A percentile compares a stretch with the other conserved stretches of the same genome.
Conservation (phyloP, 35 echinoderm and acorn worm genomes). For the Anneissia japonica region DNA sequence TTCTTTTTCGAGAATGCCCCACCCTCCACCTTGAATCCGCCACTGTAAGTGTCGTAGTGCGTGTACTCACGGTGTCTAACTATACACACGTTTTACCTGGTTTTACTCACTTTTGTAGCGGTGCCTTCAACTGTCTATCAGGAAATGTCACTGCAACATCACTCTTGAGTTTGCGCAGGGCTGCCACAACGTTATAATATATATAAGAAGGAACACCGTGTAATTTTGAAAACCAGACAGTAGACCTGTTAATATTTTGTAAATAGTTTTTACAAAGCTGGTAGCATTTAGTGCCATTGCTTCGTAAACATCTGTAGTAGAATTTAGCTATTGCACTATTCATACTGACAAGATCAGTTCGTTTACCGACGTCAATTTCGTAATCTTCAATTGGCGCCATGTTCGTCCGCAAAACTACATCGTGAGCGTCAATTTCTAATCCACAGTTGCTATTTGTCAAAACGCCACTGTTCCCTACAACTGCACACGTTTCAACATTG, state of each 20-base stretch:
- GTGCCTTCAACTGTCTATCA: background rate
- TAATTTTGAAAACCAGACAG: background rate
- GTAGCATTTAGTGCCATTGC: background rate
- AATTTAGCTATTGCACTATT: conserved; percentile 8
- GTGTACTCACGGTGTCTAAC: no score
- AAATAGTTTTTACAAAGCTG: background rate
- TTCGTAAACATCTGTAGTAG: background rate
- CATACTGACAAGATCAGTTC: conserved; percentile 28
- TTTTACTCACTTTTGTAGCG: background rate
- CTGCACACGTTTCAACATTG: conserved; percentile 28
- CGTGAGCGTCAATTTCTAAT: conserved; percentile 31
- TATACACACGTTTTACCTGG: no score
- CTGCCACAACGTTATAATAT: background rate
- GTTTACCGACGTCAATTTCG: conserved; percentile 29
- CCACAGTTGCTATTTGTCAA: conserved; percentile 48
- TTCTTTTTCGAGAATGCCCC: no score
- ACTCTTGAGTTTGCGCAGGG: background rate
- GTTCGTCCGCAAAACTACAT: conserved; percentile 54
- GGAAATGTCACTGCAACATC: background rate
- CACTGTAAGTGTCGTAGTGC: no score
- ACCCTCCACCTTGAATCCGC: no score
- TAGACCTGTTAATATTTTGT: background rate
- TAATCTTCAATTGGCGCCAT: conserved; percentile 41
- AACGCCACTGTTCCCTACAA: conserved; percentile 65
- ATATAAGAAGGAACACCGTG: background rate